phyloP scores from a whole-genome alignment of 2,888 invertebrate genomes.

The Hipparchia sbordonii region DNA sequence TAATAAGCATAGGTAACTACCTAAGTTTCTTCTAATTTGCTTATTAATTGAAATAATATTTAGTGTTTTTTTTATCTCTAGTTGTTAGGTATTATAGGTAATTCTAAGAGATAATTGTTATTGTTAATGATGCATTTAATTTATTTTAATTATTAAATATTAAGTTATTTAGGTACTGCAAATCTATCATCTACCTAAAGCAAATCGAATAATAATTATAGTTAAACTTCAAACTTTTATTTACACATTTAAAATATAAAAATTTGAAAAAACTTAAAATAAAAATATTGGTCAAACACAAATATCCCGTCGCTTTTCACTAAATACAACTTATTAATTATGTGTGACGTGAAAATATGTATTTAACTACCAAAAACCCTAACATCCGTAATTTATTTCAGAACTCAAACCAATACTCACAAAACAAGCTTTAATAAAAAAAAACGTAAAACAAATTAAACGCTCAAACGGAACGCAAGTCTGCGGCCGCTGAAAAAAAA shows the following conservation, averaged over 20 bases:
- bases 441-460: conserved; percentile 16
- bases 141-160: background rate
- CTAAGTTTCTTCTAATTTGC: too few relatives aligned
- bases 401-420: conserved; percentile 31
- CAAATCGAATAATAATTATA: too few relatives aligned
- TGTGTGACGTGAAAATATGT: background rate
- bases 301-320: conserved; percentile 16
- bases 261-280: background rate
- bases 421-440: conserved; percentile 35
- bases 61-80: too few relatives aligned
- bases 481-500: conserved; percentile 16
- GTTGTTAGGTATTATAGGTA: too few relatives aligned
- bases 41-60: background rate
- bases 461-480: conserved; percentile 22
- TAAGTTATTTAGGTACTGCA: too few relatives aligned
- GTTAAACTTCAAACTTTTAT: too few relatives aligned
- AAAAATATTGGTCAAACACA: background rate
- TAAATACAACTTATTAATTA: background rate
- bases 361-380: conserved; percentile 2
- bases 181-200: too few relatives aligned
- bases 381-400: conserved; percentile 31
- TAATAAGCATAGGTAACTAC: background rate
- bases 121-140: background rate
- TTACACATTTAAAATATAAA: background rate
- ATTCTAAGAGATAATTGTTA: too few relatives aligned